Conservation (phyloP, 2,113 vertebrate species). For the Melanocharis versteri region DNA sequence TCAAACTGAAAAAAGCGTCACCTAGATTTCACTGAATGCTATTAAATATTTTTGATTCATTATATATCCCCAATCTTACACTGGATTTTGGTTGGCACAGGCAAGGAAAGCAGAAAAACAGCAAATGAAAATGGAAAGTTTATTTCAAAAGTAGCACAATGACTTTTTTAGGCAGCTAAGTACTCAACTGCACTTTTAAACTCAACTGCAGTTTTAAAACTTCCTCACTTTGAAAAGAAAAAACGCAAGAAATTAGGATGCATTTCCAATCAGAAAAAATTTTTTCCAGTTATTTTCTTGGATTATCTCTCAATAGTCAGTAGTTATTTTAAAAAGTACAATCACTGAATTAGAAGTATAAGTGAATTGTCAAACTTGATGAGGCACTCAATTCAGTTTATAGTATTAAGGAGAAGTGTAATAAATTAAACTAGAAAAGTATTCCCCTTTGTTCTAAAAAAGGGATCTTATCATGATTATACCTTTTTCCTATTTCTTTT, state of each 20-base stretch:
- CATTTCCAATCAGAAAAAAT: background rate
- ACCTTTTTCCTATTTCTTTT: slow-evolving; percentile 56
- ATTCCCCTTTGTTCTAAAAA: slow-evolving; percentile 38
- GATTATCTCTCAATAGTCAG: background rate
- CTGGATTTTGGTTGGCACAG: background rate
- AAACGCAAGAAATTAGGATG: background rate
- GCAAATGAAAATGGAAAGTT: background rate
- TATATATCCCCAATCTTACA: background rate
- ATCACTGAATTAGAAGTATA: background rate
- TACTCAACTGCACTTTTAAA: background rate
- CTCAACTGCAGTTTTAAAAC: background rate
- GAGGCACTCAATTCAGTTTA: background rate
- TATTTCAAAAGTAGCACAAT: background rate
- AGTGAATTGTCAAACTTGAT: slow-evolving; percentile 27
- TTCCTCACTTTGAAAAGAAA: background rate
- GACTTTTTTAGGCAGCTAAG: background rate
- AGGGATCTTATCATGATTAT: slow-evolving; percentile 36
- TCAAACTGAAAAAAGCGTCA: background rate
- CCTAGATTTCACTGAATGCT: background rate
- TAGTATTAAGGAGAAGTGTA: background rate
- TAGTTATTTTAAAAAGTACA: background rate
- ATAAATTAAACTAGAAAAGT: slow-evolving; percentile 25
- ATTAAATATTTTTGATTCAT: background rate
- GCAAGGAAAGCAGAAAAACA: background rate
- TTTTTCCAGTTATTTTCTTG: background rate